Evolutionary conservation across 1,140 invertebrate genomes (phyloP).

Genomic region (Anastatus disparis): DNA sequence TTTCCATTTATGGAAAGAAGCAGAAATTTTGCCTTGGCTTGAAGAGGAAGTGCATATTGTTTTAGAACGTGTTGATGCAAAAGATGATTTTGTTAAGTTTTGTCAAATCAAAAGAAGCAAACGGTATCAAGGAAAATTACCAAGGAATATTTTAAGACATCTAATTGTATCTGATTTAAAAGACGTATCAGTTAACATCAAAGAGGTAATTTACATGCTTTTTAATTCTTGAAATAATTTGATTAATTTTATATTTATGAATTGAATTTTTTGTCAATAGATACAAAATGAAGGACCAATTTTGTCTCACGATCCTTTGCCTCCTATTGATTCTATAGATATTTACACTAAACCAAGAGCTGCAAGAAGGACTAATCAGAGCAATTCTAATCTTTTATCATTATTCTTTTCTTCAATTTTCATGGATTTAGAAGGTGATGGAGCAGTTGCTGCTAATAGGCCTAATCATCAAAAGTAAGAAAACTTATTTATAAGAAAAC

Average conservation of each 20-base stretch:
- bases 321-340: slow-evolving; percentile 80
- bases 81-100: slow-evolving; percentile 71
- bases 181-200: slow-evolving; percentile 72
- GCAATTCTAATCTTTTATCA: slow-evolving; percentile 49
- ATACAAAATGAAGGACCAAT: slow-evolving; percentile 70
- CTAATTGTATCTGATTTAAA: slow-evolving; percentile 85
- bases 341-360: slow-evolving; percentile 68
- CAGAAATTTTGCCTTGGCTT: slow-evolving; percentile 81
- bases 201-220: slow-evolving; percentile 60
- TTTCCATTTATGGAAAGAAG: slow-evolving; percentile 83
- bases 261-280: slow-evolving; percentile 61
- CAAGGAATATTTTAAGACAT: slow-evolving; percentile 81
- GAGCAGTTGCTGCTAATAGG: slow-evolving; percentile 13
- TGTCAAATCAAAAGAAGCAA: slow-evolving; percentile 72
- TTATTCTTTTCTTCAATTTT: slow-evolving; percentile 57
- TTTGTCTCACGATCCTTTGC: slow-evolving; percentile 85
- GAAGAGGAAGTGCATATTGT: slow-evolving; percentile 77
- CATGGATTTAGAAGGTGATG: slow-evolving; percentile 45
- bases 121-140: slow-evolving; percentile 74
- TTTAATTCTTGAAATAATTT: slow-evolving; percentile 20
- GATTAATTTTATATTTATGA: background rate
- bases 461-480: slow-evolving; percentile 30
- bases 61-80: slow-evolving; percentile 73
- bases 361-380: slow-evolving; percentile 28
- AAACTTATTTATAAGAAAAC: background rate